Conservation (phyloP, 2,888 invertebrate genomes). For the Proisotoma minuta region DNA sequence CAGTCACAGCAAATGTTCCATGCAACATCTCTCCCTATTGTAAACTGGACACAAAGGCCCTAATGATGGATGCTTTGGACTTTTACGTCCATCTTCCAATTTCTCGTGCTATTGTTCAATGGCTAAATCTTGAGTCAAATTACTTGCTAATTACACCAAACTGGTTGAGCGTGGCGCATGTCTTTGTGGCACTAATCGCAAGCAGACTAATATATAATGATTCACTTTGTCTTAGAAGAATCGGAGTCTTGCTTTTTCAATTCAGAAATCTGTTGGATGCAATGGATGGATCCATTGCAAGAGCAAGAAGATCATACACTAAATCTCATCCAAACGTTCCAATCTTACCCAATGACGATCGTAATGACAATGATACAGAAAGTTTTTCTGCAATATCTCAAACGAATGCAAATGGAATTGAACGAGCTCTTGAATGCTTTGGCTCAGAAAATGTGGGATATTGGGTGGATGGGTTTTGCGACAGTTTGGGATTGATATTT, state of each 20-base stretch:
- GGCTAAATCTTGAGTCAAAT: conserved; percentile 60
- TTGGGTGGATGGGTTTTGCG: conserved; percentile 76
- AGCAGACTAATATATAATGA: conserved; percentile 71
- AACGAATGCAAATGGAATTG: background rate
- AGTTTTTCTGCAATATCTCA: too few species aligned
- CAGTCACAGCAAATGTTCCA: conserved; percentile 23
- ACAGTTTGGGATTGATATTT: conserved; percentile 69
- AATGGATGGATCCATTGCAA: conserved; percentile 79
- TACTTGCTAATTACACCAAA: conserved; percentile 67
- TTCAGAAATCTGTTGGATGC: conserved; percentile 78
- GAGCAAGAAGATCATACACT: conserved; percentile 57
- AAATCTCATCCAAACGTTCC: too few species aligned
- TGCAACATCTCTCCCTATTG: conserved; percentile 66
- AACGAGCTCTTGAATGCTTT: conserved; percentile 63
- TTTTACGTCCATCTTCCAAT: conserved; percentile 77
- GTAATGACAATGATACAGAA: too few species aligned
- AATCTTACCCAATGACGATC: too few species aligned
- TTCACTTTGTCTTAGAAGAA: conserved; percentile 63
- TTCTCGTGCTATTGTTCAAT: conserved; percentile 66
- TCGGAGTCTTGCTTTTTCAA: conserved; percentile 73
- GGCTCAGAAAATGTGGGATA: conserved; percentile 73
- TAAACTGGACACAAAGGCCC: conserved; percentile 74
- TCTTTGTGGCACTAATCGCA: conserved; percentile 68
- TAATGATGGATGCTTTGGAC: conserved; percentile 77
- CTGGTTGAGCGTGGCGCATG: conserved; percentile 74